phyloP scores from a whole-genome alignment of 2,797 vertebrate species.

The Pipistrellus pygmaeus region DNA sequence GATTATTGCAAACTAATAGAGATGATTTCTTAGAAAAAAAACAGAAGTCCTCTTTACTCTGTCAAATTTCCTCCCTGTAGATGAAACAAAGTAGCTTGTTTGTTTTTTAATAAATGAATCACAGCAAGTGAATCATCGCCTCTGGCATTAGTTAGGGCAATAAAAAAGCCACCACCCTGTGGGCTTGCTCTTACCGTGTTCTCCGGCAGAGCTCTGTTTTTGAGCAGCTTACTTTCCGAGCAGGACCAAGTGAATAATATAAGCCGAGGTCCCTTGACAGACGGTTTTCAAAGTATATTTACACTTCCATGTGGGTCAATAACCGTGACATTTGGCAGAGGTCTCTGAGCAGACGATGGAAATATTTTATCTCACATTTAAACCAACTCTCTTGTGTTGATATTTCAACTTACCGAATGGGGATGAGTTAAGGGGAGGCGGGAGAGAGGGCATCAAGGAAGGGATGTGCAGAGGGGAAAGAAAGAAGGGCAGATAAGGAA shows the following conservation, averaged over 20 bases:
- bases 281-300: conserved; percentile 81
- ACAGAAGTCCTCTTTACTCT: background rate
- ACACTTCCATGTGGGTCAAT: conserved; percentile 65
- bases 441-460: background rate
- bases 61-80: background rate
- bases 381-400: conserved; percentile 58
- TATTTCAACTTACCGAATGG: conserved; percentile 56
- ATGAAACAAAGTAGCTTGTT: background rate
- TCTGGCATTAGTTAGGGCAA: conserved; percentile 71
- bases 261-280: conserved; percentile 42
- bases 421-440: background rate
- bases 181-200: conserved; percentile 15
- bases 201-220: conserved; percentile 27
- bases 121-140: conserved; percentile 27
- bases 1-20: background rate
- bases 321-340: conserved; percentile 78
- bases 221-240: conserved; percentile 52
- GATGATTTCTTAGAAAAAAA: background rate
- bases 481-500: background rate
- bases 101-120: conserved; percentile 39
- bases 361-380: conserved; percentile 75
- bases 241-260: conserved; percentile 46
- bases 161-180: background rate
- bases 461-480: background rate
- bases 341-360: conserved; percentile 75